phyloP scores from a whole-genome alignment of 2,888 invertebrate genomes.

The Fragum sueziense region DNA sequence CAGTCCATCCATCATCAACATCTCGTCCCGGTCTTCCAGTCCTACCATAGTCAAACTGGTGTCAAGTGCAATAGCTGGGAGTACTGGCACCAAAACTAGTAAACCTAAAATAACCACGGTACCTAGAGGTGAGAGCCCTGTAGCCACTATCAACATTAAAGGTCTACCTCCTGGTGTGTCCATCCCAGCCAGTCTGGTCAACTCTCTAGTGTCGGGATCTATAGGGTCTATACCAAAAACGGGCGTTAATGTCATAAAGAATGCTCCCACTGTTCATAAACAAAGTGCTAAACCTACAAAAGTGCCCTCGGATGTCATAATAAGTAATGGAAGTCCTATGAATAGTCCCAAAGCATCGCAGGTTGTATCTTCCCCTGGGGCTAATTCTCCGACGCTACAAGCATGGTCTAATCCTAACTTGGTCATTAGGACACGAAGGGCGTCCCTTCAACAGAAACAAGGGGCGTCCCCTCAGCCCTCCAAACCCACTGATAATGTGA shows the following conservation, averaged over 20 bases:
- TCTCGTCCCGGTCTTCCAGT: constrained; percentile 45
- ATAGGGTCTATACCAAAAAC: constrained; percentile 49
- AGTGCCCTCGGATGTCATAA: background rate
- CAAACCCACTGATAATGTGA: constrained; percentile 4
- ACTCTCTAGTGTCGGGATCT: constrained; percentile 58
- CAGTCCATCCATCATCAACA: constrained; percentile 58
- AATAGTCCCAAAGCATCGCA: constrained; percentile 9
- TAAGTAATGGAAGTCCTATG: constrained; percentile 12
- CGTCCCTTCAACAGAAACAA: constrained; percentile 52
- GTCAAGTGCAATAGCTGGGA: constrained; percentile 19
- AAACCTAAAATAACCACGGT: background rate
- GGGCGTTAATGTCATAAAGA: constrained; percentile 28
- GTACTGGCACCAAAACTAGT: background rate
- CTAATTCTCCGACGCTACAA: constrained; percentile 61
- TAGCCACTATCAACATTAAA: constrained; percentile 61
- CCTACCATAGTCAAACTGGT: constrained; percentile 56
- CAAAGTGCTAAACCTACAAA: background rate
- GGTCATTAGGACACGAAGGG: constrained; percentile 80
- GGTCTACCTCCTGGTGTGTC: constrained; percentile 59
- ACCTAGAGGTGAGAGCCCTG: constrained; percentile 41
- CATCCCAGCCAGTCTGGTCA: constrained; percentile 57
- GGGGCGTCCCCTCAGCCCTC: constrained; percentile 33
- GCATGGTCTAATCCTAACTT: constrained; percentile 82
- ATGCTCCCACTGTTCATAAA: constrained; percentile 17
- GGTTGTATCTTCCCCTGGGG: constrained; percentile 20